These are phyloP conservation scores for Cryptus armator DNA, from an alignment of 2,888 invertebrate genomes.

Conservation along the genomic window DNA sequence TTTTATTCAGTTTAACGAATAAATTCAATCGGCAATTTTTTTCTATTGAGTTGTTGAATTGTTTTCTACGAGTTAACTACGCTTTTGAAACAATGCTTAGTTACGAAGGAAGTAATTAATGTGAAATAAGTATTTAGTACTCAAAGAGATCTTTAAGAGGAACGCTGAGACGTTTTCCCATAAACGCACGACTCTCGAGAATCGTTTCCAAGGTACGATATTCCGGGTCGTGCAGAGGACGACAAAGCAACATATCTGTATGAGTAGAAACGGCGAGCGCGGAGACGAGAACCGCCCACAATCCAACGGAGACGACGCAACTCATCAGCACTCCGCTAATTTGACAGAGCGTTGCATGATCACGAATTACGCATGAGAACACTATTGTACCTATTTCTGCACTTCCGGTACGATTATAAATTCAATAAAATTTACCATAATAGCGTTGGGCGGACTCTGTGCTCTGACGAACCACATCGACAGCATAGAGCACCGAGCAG, in stretches of 20 bases:
- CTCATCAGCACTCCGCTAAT: conserved; percentile 87
- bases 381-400: not conserved
- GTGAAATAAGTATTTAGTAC: conserved; percentile 81
- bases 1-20: too few relatives aligned
- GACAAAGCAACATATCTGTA: conserved; percentile 90
- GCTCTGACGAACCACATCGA: conserved; percentile 78
- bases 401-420: not conserved
- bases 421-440: conserved; percentile 77
- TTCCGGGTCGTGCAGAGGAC: conserved; percentile 90
- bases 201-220: conserved; percentile 89
- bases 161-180: conserved; percentile 85
- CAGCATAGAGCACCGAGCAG: conserved; percentile 80
- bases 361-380: not conserved
- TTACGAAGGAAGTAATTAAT: conserved; percentile 77
- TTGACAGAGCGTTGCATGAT: conserved; percentile 18
- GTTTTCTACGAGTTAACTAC: not conserved
- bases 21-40: too few relatives aligned
- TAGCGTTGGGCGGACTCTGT: conserved; percentile 79
- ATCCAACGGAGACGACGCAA: conserved; percentile 87
- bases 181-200: conserved; percentile 86
- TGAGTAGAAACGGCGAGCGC: conserved; percentile 89
- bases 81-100: not conserved
- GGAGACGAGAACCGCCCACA: conserved; percentile 88
- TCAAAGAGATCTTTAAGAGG: conserved; percentile 86
- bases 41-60: too few relatives aligned